Base-by-base conservation (phyloP, 1,140 invertebrate species). In the Reticulitermes speratus region DNA sequence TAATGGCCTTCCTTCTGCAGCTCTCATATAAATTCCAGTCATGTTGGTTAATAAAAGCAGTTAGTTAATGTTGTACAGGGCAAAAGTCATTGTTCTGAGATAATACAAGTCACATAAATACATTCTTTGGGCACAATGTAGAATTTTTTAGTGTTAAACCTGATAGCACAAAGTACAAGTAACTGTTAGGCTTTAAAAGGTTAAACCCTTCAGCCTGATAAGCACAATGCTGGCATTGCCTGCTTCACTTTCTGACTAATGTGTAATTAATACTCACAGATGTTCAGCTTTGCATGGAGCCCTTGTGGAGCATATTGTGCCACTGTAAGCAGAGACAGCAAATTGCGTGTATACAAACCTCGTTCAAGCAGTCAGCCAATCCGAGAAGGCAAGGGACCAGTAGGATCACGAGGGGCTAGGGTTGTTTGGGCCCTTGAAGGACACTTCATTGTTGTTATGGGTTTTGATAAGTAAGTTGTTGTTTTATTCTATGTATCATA, bases 281-380 rank as follows among this genome's bases (percentile, higher is more conserved):
- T 98, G 90, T 98, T 98, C 87, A 95, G 96, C 87, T 93, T 97
- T 84, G 95, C 96, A 14, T 99, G 98, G 98, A 98, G 97, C 87
- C 96, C 96, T 0, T 97, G 97, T 90, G 97, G 98, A 2, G 94
- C 94, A 16, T 95, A 94, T 89, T 93, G 97, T 81, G 96, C 97
- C 16, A 98, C 96, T 11, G 94, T 97, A 0, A 97, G 96, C 91
- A 97, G 97, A 90, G 97, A 98, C 91, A 95, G 95, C n/a, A 94
- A 95, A 88, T 92, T 99, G 16, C 93, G 97, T 88, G 94, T 98
- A 48, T 97, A 94, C 89, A 94, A 96, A 88, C 97, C 97, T 8
- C 93, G 97, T 84, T 89, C 88, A 59, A 93, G 92, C 0, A 91
- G 94, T 65, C 90, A 91, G 23, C 94, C 97, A 6, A 92, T 97